Percentiles rank a stretch among this genome's conserved stretches.
Evolutionary conservation across 2,797 vertebrate species (phyloP).

Genomic region (Yasuhikotakia modesta): DNA sequence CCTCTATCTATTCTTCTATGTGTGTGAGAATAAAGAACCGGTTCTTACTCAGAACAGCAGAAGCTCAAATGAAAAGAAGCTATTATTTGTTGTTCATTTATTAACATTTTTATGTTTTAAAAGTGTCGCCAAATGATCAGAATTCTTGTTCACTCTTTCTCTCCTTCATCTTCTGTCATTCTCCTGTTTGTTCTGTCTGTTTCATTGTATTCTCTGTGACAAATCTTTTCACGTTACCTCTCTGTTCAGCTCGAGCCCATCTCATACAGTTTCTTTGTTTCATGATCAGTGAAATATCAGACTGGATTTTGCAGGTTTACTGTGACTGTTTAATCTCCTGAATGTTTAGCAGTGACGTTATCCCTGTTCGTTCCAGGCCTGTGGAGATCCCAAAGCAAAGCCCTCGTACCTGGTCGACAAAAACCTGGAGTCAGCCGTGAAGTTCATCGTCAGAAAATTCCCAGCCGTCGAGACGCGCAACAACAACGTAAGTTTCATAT

Average conservation of each 20-base stretch:
- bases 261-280: slow-evolving; percentile 68
- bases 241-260: slow-evolving; percentile 74
- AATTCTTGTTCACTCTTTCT: slow-evolving; percentile 42
- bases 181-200: slow-evolving; percentile 6
- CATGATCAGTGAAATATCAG: slow-evolving; percentile 55
- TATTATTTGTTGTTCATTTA: no score
- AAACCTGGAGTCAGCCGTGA: slow-evolving; percentile 98
- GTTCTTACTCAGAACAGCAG: no score
- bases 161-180: slow-evolving; percentile 18
- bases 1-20: slow-evolving; percentile 49
- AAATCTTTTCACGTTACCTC: slow-evolving; percentile 79
- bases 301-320: slow-evolving; percentile 16
- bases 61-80: no score
- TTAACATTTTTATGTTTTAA: no score
- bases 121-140: no score
- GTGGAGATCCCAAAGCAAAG: slow-evolving; percentile 98
- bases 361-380: slow-evolving; percentile 82
- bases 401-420: slow-evolving; percentile 98
- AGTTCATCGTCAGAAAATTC: slow-evolving; percentile 99
- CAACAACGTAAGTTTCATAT: slow-evolving; percentile 88
- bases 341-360: slow-evolving; percentile 51
- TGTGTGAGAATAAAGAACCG: slow-evolving; percentile 35
- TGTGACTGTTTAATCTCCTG: slow-evolving; percentile 28
- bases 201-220: slow-evolving; percentile 80
- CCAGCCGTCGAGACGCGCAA: slow-evolving; percentile 97